Conservation (phyloP, 2,888 invertebrate species). For the Eucera pruinosa region DNA sequence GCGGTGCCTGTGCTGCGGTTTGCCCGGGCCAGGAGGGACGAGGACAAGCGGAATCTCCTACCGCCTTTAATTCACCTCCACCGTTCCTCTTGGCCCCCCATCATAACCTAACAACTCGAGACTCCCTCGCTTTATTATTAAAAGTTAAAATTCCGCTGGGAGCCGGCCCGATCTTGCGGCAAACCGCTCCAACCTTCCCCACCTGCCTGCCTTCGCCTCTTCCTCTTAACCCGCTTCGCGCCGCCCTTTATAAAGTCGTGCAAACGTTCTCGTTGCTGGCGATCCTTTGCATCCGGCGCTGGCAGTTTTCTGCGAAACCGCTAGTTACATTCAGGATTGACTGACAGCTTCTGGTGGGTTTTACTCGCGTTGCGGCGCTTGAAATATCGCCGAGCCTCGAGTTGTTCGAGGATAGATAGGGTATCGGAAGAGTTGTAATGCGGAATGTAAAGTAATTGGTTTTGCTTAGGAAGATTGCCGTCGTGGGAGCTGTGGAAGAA, state of each 20-base stretch:
- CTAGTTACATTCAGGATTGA: conserved; percentile 27
- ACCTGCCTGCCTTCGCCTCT: conserved; percentile 22
- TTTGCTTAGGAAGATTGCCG: neutral
- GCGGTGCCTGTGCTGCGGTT: conserved; percentile 83
- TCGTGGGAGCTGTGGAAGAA: neutral
- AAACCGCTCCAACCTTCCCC: conserved; percentile 46
- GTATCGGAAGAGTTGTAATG: neutral
- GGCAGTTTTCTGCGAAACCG: conserved; percentile 4
- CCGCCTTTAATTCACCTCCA: conserved; percentile 70
- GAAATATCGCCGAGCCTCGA: too few relatives aligned
- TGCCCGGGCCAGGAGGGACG: conserved; percentile 53
- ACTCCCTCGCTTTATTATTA: conserved; percentile 83
- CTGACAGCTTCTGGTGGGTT: conserved; percentile 19
- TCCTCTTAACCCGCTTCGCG: conserved; percentile 7
- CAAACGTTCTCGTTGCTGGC: conserved; percentile 65
- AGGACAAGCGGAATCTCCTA: conserved; percentile 51
- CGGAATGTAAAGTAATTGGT: neutral
- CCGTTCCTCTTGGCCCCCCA: conserved; percentile 55
- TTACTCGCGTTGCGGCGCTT: neutral
- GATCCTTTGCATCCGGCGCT: conserved; percentile 18
- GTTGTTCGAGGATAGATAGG: neutral
- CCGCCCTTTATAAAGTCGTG: conserved; percentile 62
- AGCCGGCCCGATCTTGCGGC: conserved; percentile 74
- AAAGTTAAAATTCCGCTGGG: conserved; percentile 81
- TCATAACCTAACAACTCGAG: conserved; percentile 78